Percentiles rank a stretch among this genome's conserved stretches.
Conservation (phyloP, 2,797 vertebrate genomes). For the Nasua narica region DNA sequence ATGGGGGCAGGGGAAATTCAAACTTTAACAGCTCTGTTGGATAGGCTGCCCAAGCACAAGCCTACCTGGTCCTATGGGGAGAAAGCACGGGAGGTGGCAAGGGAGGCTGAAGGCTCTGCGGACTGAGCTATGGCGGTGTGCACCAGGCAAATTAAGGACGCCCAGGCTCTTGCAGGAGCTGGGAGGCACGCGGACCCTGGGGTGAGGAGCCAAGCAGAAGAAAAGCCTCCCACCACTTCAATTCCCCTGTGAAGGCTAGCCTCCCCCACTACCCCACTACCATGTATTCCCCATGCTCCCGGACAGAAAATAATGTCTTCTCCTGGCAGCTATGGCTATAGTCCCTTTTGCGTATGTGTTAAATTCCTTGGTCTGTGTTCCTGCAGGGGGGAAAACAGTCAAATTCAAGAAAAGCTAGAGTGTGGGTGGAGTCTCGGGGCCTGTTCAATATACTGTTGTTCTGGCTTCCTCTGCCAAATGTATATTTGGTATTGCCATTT, state of each 20-base stretch:
- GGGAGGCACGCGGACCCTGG: background rate
- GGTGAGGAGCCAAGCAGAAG: background rate
- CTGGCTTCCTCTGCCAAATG: background rate
- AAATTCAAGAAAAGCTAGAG: constrained; percentile 16
- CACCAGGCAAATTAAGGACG: background rate
- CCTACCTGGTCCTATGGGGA: background rate
- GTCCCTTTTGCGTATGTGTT: background rate
- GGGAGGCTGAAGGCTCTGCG: background rate
- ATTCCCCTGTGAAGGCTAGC: background rate
- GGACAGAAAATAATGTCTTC: background rate
- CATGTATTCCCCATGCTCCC: background rate
- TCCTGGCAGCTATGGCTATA: background rate
- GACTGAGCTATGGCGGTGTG: background rate
- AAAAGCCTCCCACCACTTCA: background rate
- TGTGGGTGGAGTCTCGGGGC: background rate
- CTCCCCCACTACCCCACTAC: background rate
- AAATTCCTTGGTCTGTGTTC: constrained; percentile 1
- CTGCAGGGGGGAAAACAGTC: background rate
- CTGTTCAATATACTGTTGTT: constrained; percentile 27
- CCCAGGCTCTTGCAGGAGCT: background rate
- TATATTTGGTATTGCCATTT: constrained; percentile 28
- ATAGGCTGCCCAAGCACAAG: background rate
- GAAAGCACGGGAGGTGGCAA: background rate
- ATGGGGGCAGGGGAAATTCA: background rate
- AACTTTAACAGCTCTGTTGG: background rate